Evolutionary conservation across 2,797 vertebrate genomes (phyloP), one percentile per base, ranked within the genome.

Genomic region (Gymnopithys bicolor): DNA sequence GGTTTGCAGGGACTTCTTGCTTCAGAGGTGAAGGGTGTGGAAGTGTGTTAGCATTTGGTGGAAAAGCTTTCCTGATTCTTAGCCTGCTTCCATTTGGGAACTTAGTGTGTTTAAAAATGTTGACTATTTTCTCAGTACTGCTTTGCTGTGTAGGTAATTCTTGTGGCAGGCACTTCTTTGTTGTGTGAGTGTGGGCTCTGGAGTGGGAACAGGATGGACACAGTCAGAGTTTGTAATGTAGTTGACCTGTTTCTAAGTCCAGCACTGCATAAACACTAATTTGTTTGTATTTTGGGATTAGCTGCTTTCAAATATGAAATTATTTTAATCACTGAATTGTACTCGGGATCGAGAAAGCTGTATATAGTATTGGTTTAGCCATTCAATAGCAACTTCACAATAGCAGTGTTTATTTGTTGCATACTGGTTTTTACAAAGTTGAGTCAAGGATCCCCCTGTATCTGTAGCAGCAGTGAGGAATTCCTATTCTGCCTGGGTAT

Each of bases 81-180:
- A 68, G 23, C 14, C 60, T 11, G 1, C 35, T 75, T 90, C 32
- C 28, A 13, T 79, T 66, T 62, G 45, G n/a, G 55, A 55, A 32
- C 13, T 78, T 43, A 0, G 0, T 8, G 8, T 68, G 10, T 74
- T 77, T 48, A 5, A 68, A 89, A 63, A 74, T 24, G 5, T 28
- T 41, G n/a, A 10, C 48, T 63, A 0, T 93, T 85, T 73, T 77
- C 32, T 79, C 18, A 27, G 48, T 73, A 5, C 35, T 64, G 8
- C 55, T 45, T 84, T 82, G 27, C 39, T 39, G 9, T 7, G 3
- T 59, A 53, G 59, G 17, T 75, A 84, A 15, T 79, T 74, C 41
- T 55, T 64, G 35, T 0, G 0, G 51, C 18, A 71, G 2, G 23
- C 7, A 1, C 27, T 55, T 80, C 22, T 70, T 43, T 55, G 13